Conservation (phyloP, 2,113 vertebrate genomes). For the Plectropomus leopardus region DNA sequence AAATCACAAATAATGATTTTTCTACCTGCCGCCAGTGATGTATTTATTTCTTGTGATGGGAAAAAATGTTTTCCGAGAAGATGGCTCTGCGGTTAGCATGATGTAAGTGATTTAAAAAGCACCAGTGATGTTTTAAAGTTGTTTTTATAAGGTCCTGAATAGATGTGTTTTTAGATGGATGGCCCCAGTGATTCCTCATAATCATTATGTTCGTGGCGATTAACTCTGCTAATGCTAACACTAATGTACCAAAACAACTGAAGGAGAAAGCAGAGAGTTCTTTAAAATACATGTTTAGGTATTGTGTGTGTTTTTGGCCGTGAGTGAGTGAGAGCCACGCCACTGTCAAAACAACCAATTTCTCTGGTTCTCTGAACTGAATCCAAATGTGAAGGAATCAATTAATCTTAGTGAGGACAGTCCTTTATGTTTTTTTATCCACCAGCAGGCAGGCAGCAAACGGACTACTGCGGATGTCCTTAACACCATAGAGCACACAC, state of each 20-base stretch:
- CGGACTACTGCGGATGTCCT: slow-evolving; percentile 41
- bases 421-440: slow-evolving; percentile 66
- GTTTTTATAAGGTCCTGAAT: slow-evolving; percentile 21
- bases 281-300: slow-evolving; percentile 14
- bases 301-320: slow-evolving; percentile 36
- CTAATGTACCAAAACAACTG: slow-evolving; percentile 26
- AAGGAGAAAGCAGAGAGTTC: background rate
- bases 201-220: slow-evolving; percentile 22
- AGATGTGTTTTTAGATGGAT: slow-evolving; percentile 21
- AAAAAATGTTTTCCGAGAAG: slow-evolving; percentile 51
- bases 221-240: slow-evolving; percentile 35
- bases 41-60: slow-evolving; percentile 68
- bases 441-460: slow-evolving; percentile 64
- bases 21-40: slow-evolving; percentile 63
- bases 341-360: slow-evolving; percentile 77
- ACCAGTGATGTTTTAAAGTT: slow-evolving; percentile 33
- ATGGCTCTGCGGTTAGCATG: slow-evolving; percentile 11
- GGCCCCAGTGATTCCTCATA: slow-evolving; percentile 15
- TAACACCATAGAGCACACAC: slow-evolving; percentile 18
- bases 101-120: slow-evolving; percentile 37
- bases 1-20: slow-evolving; percentile 75
- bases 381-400: slow-evolving; percentile 79
- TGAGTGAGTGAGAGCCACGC: slow-evolving; percentile 37
- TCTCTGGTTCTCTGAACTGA: slow-evolving; percentile 76
- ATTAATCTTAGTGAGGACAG: slow-evolving; percentile 73